Conservation (phyloP, 2,113 vertebrate species). For the Eira barbara region DNA sequence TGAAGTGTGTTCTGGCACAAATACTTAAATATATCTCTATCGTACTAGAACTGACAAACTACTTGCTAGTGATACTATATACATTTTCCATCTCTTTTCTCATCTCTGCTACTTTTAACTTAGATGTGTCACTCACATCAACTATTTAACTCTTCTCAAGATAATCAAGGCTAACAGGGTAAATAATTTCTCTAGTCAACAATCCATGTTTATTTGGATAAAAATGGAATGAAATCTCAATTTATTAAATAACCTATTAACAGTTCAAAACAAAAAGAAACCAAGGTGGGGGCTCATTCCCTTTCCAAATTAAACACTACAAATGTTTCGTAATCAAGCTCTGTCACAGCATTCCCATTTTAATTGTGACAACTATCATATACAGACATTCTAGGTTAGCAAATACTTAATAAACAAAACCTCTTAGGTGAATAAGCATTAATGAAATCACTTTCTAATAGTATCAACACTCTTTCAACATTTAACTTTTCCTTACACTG, state of each 20-base stretch:
- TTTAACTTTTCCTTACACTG: neutral
- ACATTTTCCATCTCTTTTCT: neutral
- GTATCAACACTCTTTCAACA: neutral
- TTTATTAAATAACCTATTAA: neutral
- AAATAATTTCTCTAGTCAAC: neutral
- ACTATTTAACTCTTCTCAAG: conserved; percentile 29
- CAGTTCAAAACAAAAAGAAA: conserved; percentile 34
- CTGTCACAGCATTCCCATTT: neutral
- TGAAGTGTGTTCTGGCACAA: neutral
- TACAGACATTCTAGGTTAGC: neutral
- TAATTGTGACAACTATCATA: neutral
- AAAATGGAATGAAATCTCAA: neutral
- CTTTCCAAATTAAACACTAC: neutral
- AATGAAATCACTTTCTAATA: neutral
- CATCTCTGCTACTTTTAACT: neutral
- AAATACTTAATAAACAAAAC: neutral
- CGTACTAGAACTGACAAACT: neutral
- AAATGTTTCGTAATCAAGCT: neutral
- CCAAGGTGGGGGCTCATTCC: neutral
- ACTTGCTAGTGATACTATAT: neutral
- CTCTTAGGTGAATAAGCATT: neutral
- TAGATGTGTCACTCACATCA: neutral
- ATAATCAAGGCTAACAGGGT: neutral
- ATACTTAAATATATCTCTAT: neutral
- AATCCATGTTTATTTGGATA: neutral